Conservation (phyloP, 2,888 invertebrate genomes). For the Stenodera caucasica region DNA sequence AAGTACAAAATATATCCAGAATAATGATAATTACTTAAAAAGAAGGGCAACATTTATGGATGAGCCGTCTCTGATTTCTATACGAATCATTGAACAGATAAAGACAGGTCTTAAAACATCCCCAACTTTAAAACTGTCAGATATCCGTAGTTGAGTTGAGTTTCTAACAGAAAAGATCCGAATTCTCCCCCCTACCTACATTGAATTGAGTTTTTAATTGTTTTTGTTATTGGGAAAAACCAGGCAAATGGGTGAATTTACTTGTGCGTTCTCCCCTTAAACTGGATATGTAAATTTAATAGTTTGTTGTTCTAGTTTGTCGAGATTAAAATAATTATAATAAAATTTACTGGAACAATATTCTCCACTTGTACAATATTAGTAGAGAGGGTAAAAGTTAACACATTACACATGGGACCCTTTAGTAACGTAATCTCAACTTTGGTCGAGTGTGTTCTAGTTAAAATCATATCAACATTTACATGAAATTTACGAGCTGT, state of each 20-base stretch:
- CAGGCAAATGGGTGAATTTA: no score
- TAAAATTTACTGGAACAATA: conserved; percentile 20
- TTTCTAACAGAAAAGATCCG: background rate
- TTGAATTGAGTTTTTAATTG: no score
- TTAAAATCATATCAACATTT: conserved; percentile 24
- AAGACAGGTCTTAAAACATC: conserved; percentile 33
- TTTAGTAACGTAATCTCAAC: conserved; percentile 32
- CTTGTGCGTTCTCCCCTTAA: no score
- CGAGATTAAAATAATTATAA: conserved; percentile 26
- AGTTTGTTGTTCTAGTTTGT: conserved; percentile 6
- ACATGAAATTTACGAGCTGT: conserved; percentile 14
- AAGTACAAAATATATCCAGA: no score
- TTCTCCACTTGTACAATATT: background rate
- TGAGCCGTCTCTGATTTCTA: background rate
- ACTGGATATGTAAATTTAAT: conserved; percentile 3
- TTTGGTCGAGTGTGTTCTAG: conserved; percentile 9
- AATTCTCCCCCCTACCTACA: no score
- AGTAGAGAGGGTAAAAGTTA: conserved; percentile 21
- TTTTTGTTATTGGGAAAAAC: no score
- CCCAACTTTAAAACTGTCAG: conserved; percentile 29
- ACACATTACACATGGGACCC: conserved; percentile 33
- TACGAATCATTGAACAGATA: conserved; percentile 27
- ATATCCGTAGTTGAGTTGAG: conserved; percentile 18
- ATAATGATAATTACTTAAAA: no score
- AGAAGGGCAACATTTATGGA: no score